Evolutionary conservation across 2,888 invertebrate species (phyloP), one percentile per base, ranked within the genome.

Genomic region (Hyppa rectilinea): DNA sequence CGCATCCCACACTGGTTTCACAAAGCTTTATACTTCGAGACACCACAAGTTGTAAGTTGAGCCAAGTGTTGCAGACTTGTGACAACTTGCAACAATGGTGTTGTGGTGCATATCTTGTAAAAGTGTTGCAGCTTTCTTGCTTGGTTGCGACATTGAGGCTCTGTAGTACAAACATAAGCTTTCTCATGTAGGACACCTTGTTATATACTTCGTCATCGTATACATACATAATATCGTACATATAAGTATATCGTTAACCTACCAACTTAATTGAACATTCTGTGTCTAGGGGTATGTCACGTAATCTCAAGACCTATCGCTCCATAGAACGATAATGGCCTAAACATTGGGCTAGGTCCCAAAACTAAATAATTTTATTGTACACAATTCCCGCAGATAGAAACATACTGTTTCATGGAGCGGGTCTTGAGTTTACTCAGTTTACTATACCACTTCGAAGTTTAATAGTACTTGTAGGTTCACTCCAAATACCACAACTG

Each of bases 11-110:
- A 49, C 38, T 52, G 52, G 61, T 58, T 62, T 65, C 47, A 52
- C 78, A 63, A 78, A 78, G 78, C 36, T 38, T 26, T 52, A 40
- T 59, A 80, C 53, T 76, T 36, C 23, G 36, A 77, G 49, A 45
- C 31, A 31, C 74, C 45, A 62, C 29, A 81, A 81, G 61, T 78
- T 81, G 34, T 52, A 64, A 77, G 56, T 77, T 56, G 26, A 56
- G 52, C 23, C 29, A 50, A 78, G 81, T 77, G 58, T 62, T 71
- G 53, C 61, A 45, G 29, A 69, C 36, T 59, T 78, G 81, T 71
- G 62, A 71, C 53, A 53, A 77, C 61, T 71, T 78, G 62, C 36
- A 55, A 65, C 52, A 81, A 71, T 65, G 59, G 47, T 65, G 23
- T 58, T 64, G 60, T n/a, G 17, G 53, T 60, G 49, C 58, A 20